A percentile compares a stretch with the other conserved stretches of the same genome.
These are phyloP conservation scores for Drosophila repletoides DNA, from an alignment of 1,140 invertebrate genomes.

Conservation along the genomic window DNA sequence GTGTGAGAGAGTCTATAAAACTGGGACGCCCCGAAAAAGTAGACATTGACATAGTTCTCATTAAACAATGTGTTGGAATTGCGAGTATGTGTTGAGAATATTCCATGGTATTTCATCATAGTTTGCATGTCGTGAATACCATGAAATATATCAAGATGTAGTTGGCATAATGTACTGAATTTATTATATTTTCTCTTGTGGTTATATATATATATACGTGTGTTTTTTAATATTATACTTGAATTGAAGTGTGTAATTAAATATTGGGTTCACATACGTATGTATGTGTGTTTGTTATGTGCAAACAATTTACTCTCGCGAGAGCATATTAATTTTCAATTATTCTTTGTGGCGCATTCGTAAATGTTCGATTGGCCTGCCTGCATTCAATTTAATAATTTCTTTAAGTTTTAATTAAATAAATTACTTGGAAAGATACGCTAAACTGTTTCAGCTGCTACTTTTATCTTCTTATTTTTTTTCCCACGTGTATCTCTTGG, in stretches of 20 bases:
- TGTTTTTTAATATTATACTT: too few species aligned
- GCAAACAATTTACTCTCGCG: too few species aligned
- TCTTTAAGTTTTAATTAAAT: not conserved
- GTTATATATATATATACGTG: too few species aligned
- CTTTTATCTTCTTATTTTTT: too few species aligned
- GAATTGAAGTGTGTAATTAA: too few species aligned
- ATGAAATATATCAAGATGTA: conserved; percentile 5
- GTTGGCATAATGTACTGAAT: not conserved
- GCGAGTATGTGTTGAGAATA: conserved; percentile 39
- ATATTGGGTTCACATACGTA: too few species aligned
- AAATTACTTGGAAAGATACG: too few species aligned
- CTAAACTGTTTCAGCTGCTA: not conserved
- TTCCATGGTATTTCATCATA: conserved; percentile 30
- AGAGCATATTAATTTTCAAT: too few species aligned
- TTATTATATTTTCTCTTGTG: conserved; percentile 9
- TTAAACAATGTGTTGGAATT: conserved; percentile 62
- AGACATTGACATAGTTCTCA: conserved; percentile 70
- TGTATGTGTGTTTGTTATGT: too few species aligned
- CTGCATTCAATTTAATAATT: too few species aligned
- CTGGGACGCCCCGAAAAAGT: conserved; percentile 5
- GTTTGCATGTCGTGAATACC: conserved; percentile 28
- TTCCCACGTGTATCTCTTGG: conserved; percentile 10
- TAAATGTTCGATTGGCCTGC: too few species aligned
- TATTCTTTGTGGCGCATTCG: too few species aligned
- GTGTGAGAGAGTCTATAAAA: not conserved